Evolutionary conservation across 1,140 invertebrate species (phyloP).

Genomic region (Zaprionus vittiger): DNA sequence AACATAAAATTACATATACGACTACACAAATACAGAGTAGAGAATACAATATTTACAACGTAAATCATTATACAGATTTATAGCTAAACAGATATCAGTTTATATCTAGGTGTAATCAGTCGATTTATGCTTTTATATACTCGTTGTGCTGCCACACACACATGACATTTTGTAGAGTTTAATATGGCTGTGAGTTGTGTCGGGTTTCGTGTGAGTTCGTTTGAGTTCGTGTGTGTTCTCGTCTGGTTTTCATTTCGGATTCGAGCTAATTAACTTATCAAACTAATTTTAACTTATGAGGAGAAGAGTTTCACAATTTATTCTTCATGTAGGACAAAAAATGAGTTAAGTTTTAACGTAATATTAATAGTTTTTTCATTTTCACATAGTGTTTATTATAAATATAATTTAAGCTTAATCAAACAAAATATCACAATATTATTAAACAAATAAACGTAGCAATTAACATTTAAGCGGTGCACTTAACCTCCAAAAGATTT

Average conservation of each 20-base stretch:
- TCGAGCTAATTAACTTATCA: constrained; percentile 58
- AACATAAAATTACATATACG: constrained; percentile 71
- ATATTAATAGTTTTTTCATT: constrained; percentile 49
- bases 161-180: constrained; percentile 67
- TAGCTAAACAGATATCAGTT: constrained; percentile 49
- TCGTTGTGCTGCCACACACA: constrained; percentile 29
- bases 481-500: constrained; percentile 31
- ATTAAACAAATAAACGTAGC: constrained; percentile 72
- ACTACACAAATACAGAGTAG: constrained; percentile 40
- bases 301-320: constrained; percentile 55
- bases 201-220: constrained; percentile 24
- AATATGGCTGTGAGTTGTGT: constrained; percentile 67
- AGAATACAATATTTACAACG: constrained; percentile 69
- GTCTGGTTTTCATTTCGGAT: constrained; percentile 22
- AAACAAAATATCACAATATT: constrained; percentile 77
- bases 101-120: constrained; percentile 77
- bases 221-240: constrained; percentile 5
- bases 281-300: constrained; percentile 70
- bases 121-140: constrained; percentile 66
- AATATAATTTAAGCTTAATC: constrained; percentile 72
- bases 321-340: constrained; percentile 19
- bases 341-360: constrained; percentile 14
- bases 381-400: constrained; percentile 41
- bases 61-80: constrained; percentile 60
- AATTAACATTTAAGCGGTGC: constrained; percentile 53